Evolutionary conservation across 2,888 invertebrate species (phyloP).

Genomic region (Plebejus anna): DNA sequence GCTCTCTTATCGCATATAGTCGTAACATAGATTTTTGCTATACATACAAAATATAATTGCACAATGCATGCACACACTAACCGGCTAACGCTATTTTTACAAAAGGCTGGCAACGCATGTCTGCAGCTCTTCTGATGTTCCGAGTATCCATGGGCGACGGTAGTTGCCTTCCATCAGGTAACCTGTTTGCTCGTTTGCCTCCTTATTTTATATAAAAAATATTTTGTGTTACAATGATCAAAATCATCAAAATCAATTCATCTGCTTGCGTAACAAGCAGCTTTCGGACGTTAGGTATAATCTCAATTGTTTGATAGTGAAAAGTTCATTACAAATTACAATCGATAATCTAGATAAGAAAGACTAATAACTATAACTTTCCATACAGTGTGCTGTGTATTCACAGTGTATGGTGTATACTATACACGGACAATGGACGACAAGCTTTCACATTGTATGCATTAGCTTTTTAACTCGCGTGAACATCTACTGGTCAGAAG

Average conservation of each 20-base stretch:
- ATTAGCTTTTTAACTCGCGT: slow-evolving; percentile 19
- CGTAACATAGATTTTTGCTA: background rate
- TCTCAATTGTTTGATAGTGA: background rate
- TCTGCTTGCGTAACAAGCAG: too few relatives aligned
- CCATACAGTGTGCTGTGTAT: background rate
- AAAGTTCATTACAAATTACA: background rate
- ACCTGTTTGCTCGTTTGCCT: too few relatives aligned
- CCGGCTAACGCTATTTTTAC: too few relatives aligned
- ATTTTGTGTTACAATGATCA: too few relatives aligned
- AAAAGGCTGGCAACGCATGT: too few relatives aligned
- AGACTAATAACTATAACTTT: slow-evolving; percentile 17
- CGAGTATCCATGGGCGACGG: too few relatives aligned
- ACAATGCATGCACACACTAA: too few relatives aligned
- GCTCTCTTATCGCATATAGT: background rate
- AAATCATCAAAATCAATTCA: too few relatives aligned
- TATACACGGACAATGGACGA: background rate
- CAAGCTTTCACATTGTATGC: slow-evolving; percentile 23
- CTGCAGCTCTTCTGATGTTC: too few relatives aligned
- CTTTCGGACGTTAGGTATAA: background rate
- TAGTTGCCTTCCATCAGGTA: too few relatives aligned
- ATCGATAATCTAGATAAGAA: slow-evolving; percentile 6
- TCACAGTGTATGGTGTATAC: background rate
- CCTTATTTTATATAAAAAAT: too few relatives aligned
- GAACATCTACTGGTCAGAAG: slow-evolving; percentile 4
- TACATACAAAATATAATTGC: too few relatives aligned